These are phyloP conservation scores for Psix sp. DNA, from an alignment of 1,140 invertebrate species.

Conservation along the genomic window DNA sequence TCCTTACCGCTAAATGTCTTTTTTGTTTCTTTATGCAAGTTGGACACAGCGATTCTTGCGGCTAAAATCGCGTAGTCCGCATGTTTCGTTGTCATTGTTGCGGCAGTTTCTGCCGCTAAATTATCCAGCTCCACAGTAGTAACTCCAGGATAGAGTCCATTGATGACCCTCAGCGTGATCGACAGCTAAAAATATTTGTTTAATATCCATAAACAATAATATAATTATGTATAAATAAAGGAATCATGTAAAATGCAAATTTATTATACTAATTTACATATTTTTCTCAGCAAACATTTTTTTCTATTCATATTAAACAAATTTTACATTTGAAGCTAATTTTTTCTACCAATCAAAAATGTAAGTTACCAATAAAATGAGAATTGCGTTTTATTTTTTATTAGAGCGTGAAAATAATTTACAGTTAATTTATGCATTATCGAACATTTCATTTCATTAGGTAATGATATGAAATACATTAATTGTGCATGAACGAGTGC, in stretches of 20 bases:
- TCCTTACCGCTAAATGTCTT: conserved; percentile 89
- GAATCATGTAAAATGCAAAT: neutral
- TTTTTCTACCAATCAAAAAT: too few relatives aligned
- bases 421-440: too few relatives aligned
- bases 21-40: conserved; percentile 97
- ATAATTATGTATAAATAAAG: neutral
- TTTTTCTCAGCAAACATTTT: too few relatives aligned
- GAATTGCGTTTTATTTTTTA: too few relatives aligned
- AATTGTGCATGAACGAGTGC: too few relatives aligned
- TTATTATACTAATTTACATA: too few relatives aligned
- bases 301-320: too few relatives aligned
- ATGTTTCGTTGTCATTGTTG: conserved; percentile 96
- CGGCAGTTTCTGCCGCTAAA: conserved; percentile 96
- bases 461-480: too few relatives aligned
- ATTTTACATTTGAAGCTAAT: too few relatives aligned
- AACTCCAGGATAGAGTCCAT: conserved; percentile 95
- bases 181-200: conserved; percentile 79
- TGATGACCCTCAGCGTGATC: conserved; percentile 93
- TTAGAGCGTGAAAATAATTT: too few relatives aligned
- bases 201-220: conserved; percentile 1
- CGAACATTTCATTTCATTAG: too few relatives aligned
- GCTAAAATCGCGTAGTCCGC: conserved; percentile 98
- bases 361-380: too few relatives aligned
- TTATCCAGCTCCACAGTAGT: conserved; percentile 98
- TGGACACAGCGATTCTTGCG: conserved; percentile 96